These are phyloP conservation scores for Chesias legatella DNA, from an alignment of 2,888 invertebrate genomes.

Conservation along the genomic window DNA sequence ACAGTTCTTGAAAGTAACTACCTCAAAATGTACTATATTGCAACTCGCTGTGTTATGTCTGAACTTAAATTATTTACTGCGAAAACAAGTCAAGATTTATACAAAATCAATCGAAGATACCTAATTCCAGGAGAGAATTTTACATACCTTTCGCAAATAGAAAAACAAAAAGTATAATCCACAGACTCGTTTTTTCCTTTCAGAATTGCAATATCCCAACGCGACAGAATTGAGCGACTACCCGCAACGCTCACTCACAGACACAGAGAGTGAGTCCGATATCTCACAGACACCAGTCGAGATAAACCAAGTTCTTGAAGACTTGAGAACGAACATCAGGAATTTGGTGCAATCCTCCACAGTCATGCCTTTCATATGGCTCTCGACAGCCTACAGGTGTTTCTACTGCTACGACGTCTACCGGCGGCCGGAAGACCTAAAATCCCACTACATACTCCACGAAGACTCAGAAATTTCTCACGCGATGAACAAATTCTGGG, in stretches of 20 bases:
- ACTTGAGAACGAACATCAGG: slow-evolving; percentile 39
- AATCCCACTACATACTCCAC: slow-evolving; percentile 31
- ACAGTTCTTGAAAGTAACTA: no score
- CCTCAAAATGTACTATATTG: no score
- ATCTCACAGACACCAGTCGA: slow-evolving; percentile 21
- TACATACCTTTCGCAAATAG: neutral
- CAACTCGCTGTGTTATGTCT: no score
- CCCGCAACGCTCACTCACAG: neutral
- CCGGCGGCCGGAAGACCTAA: slow-evolving; percentile 31
- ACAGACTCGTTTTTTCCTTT: slow-evolving; percentile 30
- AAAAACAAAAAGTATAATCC: slow-evolving; percentile 14
- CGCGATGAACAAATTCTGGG: slow-evolving; percentile 32
- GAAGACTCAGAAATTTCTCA: slow-evolving; percentile 23
- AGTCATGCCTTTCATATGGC: slow-evolving; percentile 41
- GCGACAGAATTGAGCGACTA: slow-evolving; percentile 2
- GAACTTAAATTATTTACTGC: no score
- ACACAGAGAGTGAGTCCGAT: slow-evolving; percentile 1
- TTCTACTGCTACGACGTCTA: slow-evolving; percentile 45
- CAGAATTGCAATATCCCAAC: slow-evolving; percentile 25
- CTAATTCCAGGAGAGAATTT: neutral
- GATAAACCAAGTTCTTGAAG: slow-evolving; percentile 5
- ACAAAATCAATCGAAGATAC: no score
- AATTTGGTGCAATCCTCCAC: slow-evolving; percentile 41
- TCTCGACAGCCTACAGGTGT: slow-evolving; percentile 37
- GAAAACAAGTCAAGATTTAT: no score